A percentile compares a stretch with the other conserved stretches of the same genome.
Evolutionary conservation across 2,113 vertebrate genomes (phyloP).

Genomic region (Spea bombifrons): DNA sequence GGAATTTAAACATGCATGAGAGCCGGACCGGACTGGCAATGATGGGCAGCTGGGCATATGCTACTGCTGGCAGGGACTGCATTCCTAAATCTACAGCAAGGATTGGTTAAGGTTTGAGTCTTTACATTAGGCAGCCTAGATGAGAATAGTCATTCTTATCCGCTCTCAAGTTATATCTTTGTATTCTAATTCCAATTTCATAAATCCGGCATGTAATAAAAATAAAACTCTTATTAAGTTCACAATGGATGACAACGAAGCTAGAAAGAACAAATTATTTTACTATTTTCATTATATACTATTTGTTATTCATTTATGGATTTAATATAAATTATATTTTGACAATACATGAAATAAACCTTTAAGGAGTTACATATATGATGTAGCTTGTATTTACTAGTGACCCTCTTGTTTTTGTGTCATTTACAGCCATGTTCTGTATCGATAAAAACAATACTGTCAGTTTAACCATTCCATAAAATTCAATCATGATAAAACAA

Average conservation of each 20-base stretch:
- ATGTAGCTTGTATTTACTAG: neutral
- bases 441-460: conserved; percentile 1
- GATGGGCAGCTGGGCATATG: no score
- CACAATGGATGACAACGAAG: neutral
- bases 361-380: neutral
- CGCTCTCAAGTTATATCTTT: no score
- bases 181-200: no score
- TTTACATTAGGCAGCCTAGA: no score
- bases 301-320: neutral
- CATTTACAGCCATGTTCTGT: neutral
- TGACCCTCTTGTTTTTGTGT: neutral
- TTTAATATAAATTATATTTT: neutral
- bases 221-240: no score
- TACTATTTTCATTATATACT: neutral
- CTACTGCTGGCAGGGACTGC: no score
- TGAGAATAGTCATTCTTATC: no score
- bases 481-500: conserved; percentile 28
- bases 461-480: conserved; percentile 2
- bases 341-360: neutral
- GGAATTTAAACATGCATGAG: no score
- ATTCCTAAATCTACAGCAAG: no score
- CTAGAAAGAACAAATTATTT: neutral
- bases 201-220: no score
- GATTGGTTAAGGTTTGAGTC: no score
- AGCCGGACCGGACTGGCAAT: no score